Percentiles rank a stretch among this genome's conserved stretches.
Evolutionary conservation across 2,888 invertebrate genomes (phyloP).

Genomic region (Cacoxenus indagator): DNA sequence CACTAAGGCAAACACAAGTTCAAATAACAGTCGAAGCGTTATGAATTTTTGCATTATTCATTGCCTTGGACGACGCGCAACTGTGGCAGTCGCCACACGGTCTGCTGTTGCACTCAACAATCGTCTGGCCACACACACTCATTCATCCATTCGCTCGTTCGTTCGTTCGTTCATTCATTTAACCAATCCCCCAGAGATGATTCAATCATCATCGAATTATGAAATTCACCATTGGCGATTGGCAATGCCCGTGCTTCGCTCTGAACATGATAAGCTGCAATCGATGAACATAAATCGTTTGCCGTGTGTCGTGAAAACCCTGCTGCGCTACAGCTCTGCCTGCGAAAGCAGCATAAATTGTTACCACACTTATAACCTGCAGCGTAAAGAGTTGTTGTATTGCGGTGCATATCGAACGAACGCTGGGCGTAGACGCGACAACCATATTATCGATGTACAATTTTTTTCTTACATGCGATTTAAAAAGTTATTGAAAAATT

Average conservation of each 20-base stretch:
- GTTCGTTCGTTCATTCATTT: not conserved
- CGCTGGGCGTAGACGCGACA: not conserved
- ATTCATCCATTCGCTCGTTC: not conserved
- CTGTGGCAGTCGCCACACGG: not conserved
- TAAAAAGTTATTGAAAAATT: not conserved
- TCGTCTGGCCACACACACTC: not conserved
- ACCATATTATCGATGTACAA: not conserved
- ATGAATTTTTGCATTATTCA: not conserved
- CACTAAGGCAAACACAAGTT: too few species aligned
- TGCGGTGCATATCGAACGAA: not conserved
- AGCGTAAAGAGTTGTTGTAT: not conserved
- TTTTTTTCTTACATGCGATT: not conserved
- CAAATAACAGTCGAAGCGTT: too few species aligned
- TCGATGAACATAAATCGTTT: not conserved
- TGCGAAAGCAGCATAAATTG: not conserved
- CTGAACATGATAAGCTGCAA: not conserved
- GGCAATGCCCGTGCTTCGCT: too few species aligned
- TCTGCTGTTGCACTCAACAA: not conserved
- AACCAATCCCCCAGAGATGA: not conserved
- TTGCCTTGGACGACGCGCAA: not conserved
- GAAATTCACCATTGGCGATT: not conserved
- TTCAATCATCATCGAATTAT: conserved; percentile 14
- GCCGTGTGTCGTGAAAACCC: not conserved
- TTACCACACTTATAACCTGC: conserved; percentile 15
- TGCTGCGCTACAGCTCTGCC: not conserved